phyloP scores from a whole-genome alignment of 2,888 invertebrate species.

The Sclerodermus sp. region DNA sequence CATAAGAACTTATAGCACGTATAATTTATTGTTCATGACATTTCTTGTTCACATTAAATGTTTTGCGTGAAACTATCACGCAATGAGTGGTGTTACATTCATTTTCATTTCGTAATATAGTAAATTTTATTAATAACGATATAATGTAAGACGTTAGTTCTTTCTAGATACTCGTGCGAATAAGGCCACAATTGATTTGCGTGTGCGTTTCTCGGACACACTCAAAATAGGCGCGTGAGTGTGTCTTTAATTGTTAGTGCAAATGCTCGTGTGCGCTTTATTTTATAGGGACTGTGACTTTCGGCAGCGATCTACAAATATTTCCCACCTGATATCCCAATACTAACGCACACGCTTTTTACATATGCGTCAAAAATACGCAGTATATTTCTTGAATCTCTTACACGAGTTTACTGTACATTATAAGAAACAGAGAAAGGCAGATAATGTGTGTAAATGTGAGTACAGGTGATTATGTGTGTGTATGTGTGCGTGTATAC shows the following conservation, averaged over 20 bases:
- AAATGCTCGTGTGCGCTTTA: slow-evolving; percentile 6
- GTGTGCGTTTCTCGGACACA: slow-evolving; percentile 27
- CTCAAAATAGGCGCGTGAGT: slow-evolving; percentile 16
- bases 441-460: background rate
- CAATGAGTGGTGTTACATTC: background rate
- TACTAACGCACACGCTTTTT: slow-evolving; percentile 1
- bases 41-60: background rate
- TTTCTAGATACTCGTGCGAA: slow-evolving; percentile 38
- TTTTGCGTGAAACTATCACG: background rate
- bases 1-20: slow-evolving; percentile 47
- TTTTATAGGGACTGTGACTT: background rate
- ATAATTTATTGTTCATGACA: slow-evolving; percentile 40
- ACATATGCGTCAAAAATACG: no score
- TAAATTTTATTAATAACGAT: slow-evolving; percentile 21
- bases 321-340: background rate
- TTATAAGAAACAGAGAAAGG: slow-evolving; percentile 4
- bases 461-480: background rate
- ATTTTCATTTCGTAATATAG: slow-evolving; percentile 10
- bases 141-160: slow-evolving; percentile 32
- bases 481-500: slow-evolving; percentile 11
- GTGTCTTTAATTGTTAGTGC: slow-evolving; percentile 7
- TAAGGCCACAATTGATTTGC: slow-evolving; percentile 43
- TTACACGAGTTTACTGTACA: slow-evolving; percentile 11
- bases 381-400: background rate
- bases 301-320: background rate